A percentile compares a stretch with the other conserved stretches of the same genome.
These are phyloP conservation scores for Salvelinus alpinus DNA, from an alignment of 2,113 vertebrate genomes.

Conservation along the genomic window DNA sequence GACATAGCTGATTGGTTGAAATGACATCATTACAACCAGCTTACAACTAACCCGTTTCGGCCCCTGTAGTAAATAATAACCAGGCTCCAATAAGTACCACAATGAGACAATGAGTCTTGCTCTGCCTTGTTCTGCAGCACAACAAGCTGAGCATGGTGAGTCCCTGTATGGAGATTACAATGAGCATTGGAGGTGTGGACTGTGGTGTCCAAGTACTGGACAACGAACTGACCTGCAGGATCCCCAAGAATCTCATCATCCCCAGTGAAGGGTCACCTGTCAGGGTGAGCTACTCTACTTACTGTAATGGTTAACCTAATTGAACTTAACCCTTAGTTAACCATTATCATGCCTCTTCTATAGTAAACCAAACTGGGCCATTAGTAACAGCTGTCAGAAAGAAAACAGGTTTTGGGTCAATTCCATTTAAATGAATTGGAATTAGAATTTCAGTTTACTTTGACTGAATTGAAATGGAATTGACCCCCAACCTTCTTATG, in stretches of 20 bases:
- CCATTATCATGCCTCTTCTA: too few relatives aligned
- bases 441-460: too few relatives aligned
- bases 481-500: too few relatives aligned
- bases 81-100: neutral
- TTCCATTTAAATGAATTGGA: too few relatives aligned
- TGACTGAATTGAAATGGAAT: too few relatives aligned
- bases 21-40: too few relatives aligned
- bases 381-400: too few relatives aligned
- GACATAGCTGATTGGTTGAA: too few relatives aligned
- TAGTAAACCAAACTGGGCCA: too few relatives aligned
- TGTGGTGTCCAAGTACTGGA: constrained; percentile 79
- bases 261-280: constrained; percentile 69
- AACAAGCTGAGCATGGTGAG: constrained; percentile 73
- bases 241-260: constrained; percentile 75
- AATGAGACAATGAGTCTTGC: neutral
- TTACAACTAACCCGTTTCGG: too few relatives aligned
- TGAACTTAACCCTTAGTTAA: neutral
- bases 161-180: constrained; percentile 81
- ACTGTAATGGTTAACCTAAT: neutral
- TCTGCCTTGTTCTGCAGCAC: constrained; percentile 73
- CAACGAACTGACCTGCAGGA: constrained; percentile 84
- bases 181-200: constrained; percentile 79
- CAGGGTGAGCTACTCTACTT: constrained; percentile 66
- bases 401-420: too few relatives aligned
- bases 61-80: too few relatives aligned